Conservation (phyloP, 2,888 invertebrate genomes). For the Drosophila nr. perissopoda region DNA sequence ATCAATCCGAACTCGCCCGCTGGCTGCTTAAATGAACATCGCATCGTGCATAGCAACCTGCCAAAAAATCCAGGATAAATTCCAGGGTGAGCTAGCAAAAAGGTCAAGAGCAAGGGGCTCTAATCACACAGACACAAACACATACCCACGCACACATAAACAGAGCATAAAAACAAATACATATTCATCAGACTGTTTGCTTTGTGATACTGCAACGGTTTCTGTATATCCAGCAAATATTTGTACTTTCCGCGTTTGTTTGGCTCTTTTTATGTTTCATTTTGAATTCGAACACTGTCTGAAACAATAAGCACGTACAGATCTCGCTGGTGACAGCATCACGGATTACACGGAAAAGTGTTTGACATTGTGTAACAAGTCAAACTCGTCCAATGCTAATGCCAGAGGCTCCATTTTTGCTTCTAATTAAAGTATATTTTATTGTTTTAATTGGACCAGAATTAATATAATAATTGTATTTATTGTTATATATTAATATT, state of each 20-base stretch:
- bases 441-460: background rate
- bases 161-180: conserved; percentile 3
- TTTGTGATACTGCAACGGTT: conserved; percentile 43
- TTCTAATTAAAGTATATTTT: background rate
- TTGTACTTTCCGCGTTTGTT: conserved; percentile 40
- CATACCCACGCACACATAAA: conserved; percentile 20
- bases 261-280: conserved; percentile 31
- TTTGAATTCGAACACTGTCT: conserved; percentile 23
- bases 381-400: background rate
- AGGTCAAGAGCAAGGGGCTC: conserved; percentile 57
- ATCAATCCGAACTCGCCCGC: conserved; percentile 54
- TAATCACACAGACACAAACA: conserved; percentile 19
- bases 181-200: conserved; percentile 43
- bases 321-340: conserved; percentile 22
- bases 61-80: conserved; percentile 22
- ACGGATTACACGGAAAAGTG: background rate
- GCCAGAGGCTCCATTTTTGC: background rate
- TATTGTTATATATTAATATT: background rate
- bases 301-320: conserved; percentile 33
- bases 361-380: background rate
- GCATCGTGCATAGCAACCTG: conserved; percentile 43
- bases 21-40: conserved; percentile 59
- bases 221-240: conserved; percentile 56
- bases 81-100: conserved; percentile 40
- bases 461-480: background rate